Percentiles rank a stretch among this genome's conserved stretches.
phyloP scores from a whole-genome alignment of 2,888 invertebrate genomes.

The Pecten maximus region DNA sequence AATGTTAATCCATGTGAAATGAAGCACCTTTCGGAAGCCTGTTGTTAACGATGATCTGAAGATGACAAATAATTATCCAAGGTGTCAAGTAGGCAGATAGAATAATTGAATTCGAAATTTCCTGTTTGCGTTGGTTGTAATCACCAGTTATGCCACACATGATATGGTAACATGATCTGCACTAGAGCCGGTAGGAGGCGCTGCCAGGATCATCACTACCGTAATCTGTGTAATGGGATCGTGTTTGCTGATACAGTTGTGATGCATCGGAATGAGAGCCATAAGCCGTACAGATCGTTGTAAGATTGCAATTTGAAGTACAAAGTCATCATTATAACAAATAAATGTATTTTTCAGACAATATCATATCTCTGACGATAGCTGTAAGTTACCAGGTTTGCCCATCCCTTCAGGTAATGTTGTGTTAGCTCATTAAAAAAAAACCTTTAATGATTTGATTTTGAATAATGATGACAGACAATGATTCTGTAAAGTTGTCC shows the following conservation, averaged over 20 bases:
- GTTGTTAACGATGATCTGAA: background rate
- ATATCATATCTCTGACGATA: background rate
- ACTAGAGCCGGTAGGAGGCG: background rate
- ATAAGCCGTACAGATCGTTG: background rate
- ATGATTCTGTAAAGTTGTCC: background rate
- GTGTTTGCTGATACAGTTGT: background rate
- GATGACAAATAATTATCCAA: background rate
- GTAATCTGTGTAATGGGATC: background rate
- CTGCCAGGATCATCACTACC: background rate
- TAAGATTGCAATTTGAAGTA: background rate
- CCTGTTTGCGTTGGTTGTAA: constrained; percentile 4
- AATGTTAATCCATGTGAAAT: background rate
- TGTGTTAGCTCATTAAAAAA: background rate
- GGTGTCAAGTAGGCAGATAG: constrained; percentile 24
- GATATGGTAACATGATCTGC: background rate
- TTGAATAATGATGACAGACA: background rate
- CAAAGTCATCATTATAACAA: background rate
- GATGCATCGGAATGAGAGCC: background rate
- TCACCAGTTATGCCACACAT: background rate
- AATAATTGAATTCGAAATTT: constrained; percentile 11
- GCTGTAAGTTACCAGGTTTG: background rate
- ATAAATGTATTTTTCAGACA: background rate
- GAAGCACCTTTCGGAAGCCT: background rate
- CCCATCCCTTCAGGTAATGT: background rate
- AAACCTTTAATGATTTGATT: background rate